Evolutionary conservation across 2,888 invertebrate genomes (phyloP), one percentile per base, ranked within the genome.

Genomic region (Pollenia labialis): DNA sequence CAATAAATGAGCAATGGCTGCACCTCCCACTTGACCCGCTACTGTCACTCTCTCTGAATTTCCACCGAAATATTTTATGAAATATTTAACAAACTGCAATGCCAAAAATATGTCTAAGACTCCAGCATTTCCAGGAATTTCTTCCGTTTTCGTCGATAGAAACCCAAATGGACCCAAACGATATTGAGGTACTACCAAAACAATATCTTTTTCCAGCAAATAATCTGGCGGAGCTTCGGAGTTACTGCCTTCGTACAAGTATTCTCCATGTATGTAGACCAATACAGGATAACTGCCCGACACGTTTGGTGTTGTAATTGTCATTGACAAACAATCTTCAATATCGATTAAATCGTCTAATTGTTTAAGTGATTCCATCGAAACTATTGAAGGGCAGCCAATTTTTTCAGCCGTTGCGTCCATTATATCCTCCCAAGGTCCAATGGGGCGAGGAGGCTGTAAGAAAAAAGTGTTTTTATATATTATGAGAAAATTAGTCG

Each of bases 1-100:
- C 48, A 94, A 91, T 12, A 94, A 90, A 42, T 94, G 93, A 0
- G 94, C 94, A 1, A 94, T 94, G 4, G 93, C 93, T 0, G 93
- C 94, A 3, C 95, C 95, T 1, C 94, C 94, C 88, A 94, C 94
- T 89, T 95, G 94, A 0, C 95, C 95, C 50, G 94, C 93, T 12
- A 95, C 90, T 0, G 95, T 95, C 0, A 95, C 93, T 40, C 90
- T 91, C 12, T 87, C 87, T 1, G 94, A 91, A 90, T 95, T 94
- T 0, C 95, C 95, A 11, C 95, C 94, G 87, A 95, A 95, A 80
- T 91, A 88, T 44, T 89, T 89, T n/a, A 95, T 94, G 23, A 92
- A 92, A 88, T 94, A 92, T 69, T 94, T 92, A 8, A 93, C 91
- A 23, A 94, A 95, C 72, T 94, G 90, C 68, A 95, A 89, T 0